A percentile compares a stretch with the other conserved stretches of the same genome.
Conservation (phyloP, 2,797 vertebrate genomes). For the Notamacropus eugenii region DNA sequence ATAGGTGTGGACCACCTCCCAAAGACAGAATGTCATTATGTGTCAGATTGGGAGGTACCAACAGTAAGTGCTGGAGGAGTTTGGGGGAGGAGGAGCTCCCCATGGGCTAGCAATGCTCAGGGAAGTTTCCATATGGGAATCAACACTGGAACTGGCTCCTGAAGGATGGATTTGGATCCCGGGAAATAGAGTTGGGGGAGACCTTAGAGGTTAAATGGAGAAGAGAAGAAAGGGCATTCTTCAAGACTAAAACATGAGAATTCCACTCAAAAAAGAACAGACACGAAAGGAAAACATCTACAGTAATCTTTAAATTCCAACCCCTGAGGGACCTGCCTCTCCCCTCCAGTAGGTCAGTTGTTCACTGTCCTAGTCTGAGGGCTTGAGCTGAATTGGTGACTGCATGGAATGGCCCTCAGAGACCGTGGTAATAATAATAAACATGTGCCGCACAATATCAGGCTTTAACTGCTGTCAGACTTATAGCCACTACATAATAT, state of each 20-base stretch:
- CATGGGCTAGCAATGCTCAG: neutral
- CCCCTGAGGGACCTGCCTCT: no score
- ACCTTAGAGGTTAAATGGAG: neutral
- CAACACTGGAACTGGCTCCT: neutral
- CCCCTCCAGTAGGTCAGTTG: no score
- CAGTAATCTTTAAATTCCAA: no score
- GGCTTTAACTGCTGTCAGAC: neutral
- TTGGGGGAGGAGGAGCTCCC: neutral
- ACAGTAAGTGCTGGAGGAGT: neutral
- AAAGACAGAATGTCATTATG: no score
- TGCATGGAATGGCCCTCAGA: no score
- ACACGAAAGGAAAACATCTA: neutral
- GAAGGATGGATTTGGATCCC: neutral
- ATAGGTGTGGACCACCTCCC: neutral
- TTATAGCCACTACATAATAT: neutral
- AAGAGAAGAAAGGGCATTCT: neutral
- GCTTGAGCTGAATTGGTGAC: no score
- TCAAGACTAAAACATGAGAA: neutral
- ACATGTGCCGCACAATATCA: no score
- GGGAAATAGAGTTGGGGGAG: neutral
- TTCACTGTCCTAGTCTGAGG: no score
- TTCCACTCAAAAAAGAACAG: neutral
- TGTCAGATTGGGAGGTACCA: no score
- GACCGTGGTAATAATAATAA: no score
- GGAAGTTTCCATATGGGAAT: neutral